phyloP scores from a whole-genome alignment of 2,113 vertebrate species.

The Semicossyphus pulcher region DNA sequence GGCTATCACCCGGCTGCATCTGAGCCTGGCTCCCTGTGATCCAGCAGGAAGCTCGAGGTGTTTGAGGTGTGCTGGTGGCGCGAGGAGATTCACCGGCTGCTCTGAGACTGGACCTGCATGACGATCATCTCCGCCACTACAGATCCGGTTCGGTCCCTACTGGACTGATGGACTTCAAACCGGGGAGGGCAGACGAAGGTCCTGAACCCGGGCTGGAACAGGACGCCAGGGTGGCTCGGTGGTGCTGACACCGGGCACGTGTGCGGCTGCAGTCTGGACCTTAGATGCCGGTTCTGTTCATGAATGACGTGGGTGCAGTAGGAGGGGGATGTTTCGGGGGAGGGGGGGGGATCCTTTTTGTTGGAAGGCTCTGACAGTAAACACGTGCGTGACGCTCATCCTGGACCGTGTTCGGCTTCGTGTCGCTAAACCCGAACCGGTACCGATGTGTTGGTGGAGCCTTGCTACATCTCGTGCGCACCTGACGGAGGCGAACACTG shows the following conservation, averaged over 20 bases:
- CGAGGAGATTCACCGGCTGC: background rate
- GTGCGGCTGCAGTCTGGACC: constrained; percentile 28
- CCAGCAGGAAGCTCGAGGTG: constrained; percentile 22
- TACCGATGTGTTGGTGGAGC: background rate
- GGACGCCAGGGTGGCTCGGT: no score
- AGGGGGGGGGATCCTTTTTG: background rate
- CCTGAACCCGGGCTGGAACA: background rate
- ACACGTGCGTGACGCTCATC: background rate
- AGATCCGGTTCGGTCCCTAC: background rate
- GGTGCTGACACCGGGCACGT: background rate
- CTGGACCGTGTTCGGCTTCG: background rate
- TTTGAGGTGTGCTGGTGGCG: constrained; percentile 15
- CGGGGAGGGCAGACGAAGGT: background rate
- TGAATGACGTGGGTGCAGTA: constrained; percentile 43
- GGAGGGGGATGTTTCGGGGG: background rate
- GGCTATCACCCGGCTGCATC: background rate
- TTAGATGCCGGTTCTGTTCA: constrained; percentile 31
- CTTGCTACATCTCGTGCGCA: constrained; percentile 3
- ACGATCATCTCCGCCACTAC: background rate
- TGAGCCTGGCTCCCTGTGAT: background rate
- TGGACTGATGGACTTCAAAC: background rate
- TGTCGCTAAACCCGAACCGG: background rate
- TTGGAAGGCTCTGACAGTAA: background rate
- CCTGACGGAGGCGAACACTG: background rate
- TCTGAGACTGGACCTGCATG: background rate